A percentile compares a stretch with the other conserved stretches of the same genome.
phyloP scores from a whole-genome alignment of 2,888 invertebrate genomes.

The Lacanobia wlatinum region DNA sequence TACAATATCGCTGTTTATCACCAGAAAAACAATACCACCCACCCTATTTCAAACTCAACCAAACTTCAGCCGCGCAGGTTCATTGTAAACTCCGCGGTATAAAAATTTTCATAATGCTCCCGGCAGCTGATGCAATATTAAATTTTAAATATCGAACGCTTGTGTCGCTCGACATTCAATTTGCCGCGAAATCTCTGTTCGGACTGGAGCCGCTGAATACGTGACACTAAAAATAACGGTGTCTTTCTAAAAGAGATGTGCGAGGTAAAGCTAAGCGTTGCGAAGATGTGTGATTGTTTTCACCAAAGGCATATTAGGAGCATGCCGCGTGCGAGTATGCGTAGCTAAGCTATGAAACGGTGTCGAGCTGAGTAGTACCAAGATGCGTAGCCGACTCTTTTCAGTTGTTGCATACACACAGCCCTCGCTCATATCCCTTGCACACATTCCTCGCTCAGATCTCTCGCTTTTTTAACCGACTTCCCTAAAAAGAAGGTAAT shows the following conservation, averaged over 20 bases:
- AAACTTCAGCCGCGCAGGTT: slow-evolving; percentile 55
- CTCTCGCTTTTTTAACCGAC: not conserved
- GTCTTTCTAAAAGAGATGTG: slow-evolving; percentile 46
- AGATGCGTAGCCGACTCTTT: not conserved
- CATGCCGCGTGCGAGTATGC: not conserved
- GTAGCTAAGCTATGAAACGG: not conserved
- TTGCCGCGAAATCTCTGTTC: slow-evolving; percentile 82
- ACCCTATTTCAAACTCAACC: slow-evolving; percentile 29
- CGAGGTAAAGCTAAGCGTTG: not conserved
- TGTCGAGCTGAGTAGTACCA: not conserved
- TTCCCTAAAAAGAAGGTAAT: too few relatives aligned
- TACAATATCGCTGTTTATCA: slow-evolving; percentile 8
- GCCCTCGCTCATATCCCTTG: not conserved
- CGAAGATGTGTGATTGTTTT: not conserved
- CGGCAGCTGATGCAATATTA: slow-evolving; percentile 88
- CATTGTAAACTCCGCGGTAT: slow-evolving; percentile 63
- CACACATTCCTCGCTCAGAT: not conserved
- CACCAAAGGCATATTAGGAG: not conserved
- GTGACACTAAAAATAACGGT: slow-evolving; percentile 75
- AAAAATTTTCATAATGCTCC: slow-evolving; percentile 84
- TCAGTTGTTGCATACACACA: not conserved
- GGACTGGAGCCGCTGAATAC: slow-evolving; percentile 70
- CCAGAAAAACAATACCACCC: slow-evolving; percentile 17
- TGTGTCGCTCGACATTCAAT: slow-evolving; percentile 77
- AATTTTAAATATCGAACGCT: slow-evolving; percentile 89